These are phyloP conservation scores for Noctua pronuba DNA, from an alignment of 2,888 invertebrate genomes.

Conservation along the genomic window DNA sequence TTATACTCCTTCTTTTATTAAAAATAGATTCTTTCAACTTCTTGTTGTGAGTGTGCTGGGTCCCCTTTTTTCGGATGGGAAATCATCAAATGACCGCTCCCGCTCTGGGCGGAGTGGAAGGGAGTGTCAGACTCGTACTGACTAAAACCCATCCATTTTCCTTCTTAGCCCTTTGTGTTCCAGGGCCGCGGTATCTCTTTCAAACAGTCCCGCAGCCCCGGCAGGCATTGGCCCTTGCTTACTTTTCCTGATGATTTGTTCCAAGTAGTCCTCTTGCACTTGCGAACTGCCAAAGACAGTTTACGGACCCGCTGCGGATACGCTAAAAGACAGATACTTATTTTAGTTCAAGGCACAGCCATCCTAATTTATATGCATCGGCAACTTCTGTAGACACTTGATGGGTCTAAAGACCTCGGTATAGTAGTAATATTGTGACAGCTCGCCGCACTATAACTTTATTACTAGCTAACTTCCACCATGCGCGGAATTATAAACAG, in stretches of 20 bases:
- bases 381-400: conserved; percentile 12
- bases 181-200: too few species aligned
- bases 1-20: neutral
- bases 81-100: too few species aligned
- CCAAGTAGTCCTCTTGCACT: too few species aligned
- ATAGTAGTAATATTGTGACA: neutral
- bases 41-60: too few species aligned
- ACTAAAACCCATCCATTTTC: too few species aligned
- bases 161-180: too few species aligned
- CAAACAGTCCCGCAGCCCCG: too few species aligned
- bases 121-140: too few species aligned
- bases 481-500: conserved; percentile 22
- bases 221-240: too few species aligned
- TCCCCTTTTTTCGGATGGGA: too few species aligned
- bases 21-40: neutral
- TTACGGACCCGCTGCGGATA: neutral
- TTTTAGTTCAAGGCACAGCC: neutral
- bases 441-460: conserved; percentile 4
- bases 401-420: conserved; percentile 18
- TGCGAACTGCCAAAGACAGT: neutral
- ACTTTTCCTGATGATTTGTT: too few species aligned
- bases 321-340: neutral
- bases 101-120: too few species aligned
- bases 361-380: conserved; percentile 18
- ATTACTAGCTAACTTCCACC: neutral